phyloP scores from a whole-genome alignment of 2,888 invertebrate genomes.

The Heteropelma amictum region DNA sequence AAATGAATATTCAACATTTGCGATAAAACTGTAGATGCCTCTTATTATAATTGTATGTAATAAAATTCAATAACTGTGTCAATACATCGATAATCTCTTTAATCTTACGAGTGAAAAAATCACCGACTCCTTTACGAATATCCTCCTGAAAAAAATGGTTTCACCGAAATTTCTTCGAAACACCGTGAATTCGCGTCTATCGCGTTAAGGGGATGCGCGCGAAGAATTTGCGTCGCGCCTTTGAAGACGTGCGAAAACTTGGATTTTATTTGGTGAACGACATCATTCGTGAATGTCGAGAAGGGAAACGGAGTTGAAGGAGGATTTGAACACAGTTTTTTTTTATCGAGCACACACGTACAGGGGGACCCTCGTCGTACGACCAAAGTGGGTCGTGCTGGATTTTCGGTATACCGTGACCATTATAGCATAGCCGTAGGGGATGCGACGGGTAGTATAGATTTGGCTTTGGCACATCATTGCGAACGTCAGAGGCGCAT shows the following conservation, averaged over 20 bases:
- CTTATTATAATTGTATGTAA: too few relatives aligned
- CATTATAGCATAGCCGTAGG: slow-evolving; percentile 62
- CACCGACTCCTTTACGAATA: not conserved
- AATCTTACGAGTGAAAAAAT: too few relatives aligned
- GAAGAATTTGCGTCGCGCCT: slow-evolving; percentile 35
- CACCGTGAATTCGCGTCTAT: not conserved
- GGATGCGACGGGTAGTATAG: slow-evolving; percentile 54
- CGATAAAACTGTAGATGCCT: too few relatives aligned
- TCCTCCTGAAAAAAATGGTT: not conserved
- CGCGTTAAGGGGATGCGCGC: slow-evolving; percentile 33
- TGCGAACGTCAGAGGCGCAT: slow-evolving; percentile 27
- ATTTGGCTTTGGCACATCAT: slow-evolving; percentile 54
- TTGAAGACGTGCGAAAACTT: slow-evolving; percentile 59
- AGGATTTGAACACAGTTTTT: slow-evolving; percentile 18
- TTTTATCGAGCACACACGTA: slow-evolving; percentile 31
- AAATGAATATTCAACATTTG: too few relatives aligned
- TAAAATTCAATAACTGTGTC: too few relatives aligned
- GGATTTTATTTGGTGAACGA: slow-evolving; percentile 55
- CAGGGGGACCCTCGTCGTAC: slow-evolving; percentile 33
- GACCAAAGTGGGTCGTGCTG: slow-evolving; percentile 64
- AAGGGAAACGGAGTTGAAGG: not conserved
- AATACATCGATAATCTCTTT: too few relatives aligned
- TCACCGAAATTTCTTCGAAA: not conserved
- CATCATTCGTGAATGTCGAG: slow-evolving; percentile 6
- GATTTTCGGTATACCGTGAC: slow-evolving; percentile 64